phyloP scores from a whole-genome alignment of 2,888 invertebrate species.

The Azorinus chamasolen region DNA sequence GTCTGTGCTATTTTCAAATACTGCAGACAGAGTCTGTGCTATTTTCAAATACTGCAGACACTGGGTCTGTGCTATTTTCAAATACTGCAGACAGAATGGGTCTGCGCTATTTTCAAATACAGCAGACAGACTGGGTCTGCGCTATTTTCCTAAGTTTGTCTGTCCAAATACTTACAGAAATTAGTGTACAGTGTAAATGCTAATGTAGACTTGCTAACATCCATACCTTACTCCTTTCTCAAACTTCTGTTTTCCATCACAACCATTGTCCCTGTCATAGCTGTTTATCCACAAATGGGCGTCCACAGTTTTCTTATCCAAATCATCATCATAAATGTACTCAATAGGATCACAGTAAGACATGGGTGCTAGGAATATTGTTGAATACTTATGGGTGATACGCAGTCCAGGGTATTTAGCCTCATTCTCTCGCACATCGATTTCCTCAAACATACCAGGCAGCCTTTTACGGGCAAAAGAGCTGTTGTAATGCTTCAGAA shows the following conservation, averaged over 20 bases:
- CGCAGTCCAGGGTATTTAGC: constrained; percentile 82
- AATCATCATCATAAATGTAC: constrained; percentile 86
- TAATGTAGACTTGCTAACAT: too few species aligned
- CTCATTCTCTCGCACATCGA: constrained; percentile 82
- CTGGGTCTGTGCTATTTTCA: too few species aligned
- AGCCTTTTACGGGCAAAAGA: constrained; percentile 71
- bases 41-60: too few species aligned
- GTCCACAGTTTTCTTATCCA: constrained; percentile 85
- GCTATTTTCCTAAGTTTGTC: too few species aligned
- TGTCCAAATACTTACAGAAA: too few species aligned
- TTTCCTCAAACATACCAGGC: constrained; percentile 80
- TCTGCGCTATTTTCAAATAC: too few species aligned
- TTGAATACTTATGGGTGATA: constrained; percentile 86
- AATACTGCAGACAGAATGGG: too few species aligned
- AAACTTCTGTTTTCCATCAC: constrained; percentile 82
- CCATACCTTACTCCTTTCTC: constrained; percentile 85
- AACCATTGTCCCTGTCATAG: constrained; percentile 80
- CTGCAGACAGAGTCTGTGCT: too few species aligned
- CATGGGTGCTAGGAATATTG: constrained; percentile 86
- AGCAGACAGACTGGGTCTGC: too few species aligned
- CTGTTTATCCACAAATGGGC: constrained; percentile 86
- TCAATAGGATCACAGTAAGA: constrained; percentile 86
- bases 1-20: too few species aligned
- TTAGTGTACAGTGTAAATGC: too few species aligned
- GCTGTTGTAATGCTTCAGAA: constrained; percentile 86